phyloP scores from a whole-genome alignment of 2,797 vertebrate species.

The Neosilurus mollespiculum region DNA sequence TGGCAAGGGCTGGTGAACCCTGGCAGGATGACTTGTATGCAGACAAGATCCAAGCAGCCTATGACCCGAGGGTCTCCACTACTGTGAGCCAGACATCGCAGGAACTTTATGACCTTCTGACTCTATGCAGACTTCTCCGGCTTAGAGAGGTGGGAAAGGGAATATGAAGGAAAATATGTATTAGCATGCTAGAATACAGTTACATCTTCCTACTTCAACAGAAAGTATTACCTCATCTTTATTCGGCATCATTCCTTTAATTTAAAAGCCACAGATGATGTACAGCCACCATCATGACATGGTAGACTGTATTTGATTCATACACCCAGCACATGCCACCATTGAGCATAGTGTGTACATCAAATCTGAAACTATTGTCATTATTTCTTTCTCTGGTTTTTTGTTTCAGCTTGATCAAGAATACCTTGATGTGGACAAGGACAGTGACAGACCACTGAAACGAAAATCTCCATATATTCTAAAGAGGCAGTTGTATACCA shows the following conservation, averaged over 20 bases:
- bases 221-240: not conserved
- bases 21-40: constrained; percentile 72
- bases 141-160: constrained; percentile 81
- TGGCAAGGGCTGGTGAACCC: constrained; percentile 72
- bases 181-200: constrained; percentile 16
- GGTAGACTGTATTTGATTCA: not conserved
- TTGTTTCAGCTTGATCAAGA: constrained; percentile 75
- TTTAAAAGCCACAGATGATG: not conserved
- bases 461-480: constrained; percentile 95
- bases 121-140: constrained; percentile 85
- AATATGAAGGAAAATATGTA: not conserved
- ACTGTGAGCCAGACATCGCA: constrained; percentile 74
- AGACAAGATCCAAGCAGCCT: constrained; percentile 64
- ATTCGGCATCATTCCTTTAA: not conserved
- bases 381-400: constrained; percentile 11
- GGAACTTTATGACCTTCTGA: constrained; percentile 81
- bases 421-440: constrained; percentile 75
- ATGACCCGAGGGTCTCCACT: constrained; percentile 72
- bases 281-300: not conserved
- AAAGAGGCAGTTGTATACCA: constrained; percentile 85
- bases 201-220: not conserved
- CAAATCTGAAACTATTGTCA: not conserved
- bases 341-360: no score
- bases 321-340: not conserved
- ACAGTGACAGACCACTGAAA: constrained; percentile 82